These are phyloP conservation scores for Aegithalos caudatus DNA, from an alignment of 2,113 vertebrate genomes.

Conservation along the genomic window DNA sequence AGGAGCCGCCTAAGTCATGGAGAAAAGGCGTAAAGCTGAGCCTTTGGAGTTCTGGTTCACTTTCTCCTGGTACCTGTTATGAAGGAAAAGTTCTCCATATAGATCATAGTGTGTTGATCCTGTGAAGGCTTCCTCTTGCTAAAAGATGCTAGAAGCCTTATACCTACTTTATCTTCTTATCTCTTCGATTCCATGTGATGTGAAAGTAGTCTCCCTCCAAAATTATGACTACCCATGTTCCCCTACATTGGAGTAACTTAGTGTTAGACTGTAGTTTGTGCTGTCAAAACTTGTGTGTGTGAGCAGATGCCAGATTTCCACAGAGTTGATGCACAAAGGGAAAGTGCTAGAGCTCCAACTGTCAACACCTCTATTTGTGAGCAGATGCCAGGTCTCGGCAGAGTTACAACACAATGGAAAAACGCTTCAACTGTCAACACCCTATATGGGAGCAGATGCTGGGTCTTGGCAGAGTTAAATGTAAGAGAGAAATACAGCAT, in stretches of 20 bases:
- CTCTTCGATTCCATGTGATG: neutral
- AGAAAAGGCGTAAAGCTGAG: neutral
- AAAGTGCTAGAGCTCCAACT: constrained; percentile 54
- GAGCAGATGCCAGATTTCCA: constrained; percentile 53
- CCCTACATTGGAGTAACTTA: neutral
- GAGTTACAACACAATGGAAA: constrained; percentile 58
- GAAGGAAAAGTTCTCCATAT: neutral
- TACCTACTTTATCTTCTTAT: neutral
- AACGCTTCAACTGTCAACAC: constrained; percentile 62
- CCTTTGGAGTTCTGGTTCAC: neutral
- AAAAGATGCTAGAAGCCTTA: neutral
- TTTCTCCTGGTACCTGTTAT: neutral
- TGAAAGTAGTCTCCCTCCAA: neutral
- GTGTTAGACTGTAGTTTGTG: constrained; percentile 37
- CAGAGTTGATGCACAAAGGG: constrained; percentile 45
- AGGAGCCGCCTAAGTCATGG: neutral
- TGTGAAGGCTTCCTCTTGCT: neutral
- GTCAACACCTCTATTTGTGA: constrained; percentile 60
- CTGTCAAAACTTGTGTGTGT: constrained; percentile 44
- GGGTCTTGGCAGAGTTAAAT: constrained; percentile 36
- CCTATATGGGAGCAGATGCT: constrained; percentile 52
- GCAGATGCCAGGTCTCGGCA: constrained; percentile 59
- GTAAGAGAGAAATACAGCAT: neutral
- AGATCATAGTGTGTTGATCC: neutral
- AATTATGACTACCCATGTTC: neutral